Conservation (phyloP, 2,113 vertebrate genomes). For the Caretta caretta region DNA sequence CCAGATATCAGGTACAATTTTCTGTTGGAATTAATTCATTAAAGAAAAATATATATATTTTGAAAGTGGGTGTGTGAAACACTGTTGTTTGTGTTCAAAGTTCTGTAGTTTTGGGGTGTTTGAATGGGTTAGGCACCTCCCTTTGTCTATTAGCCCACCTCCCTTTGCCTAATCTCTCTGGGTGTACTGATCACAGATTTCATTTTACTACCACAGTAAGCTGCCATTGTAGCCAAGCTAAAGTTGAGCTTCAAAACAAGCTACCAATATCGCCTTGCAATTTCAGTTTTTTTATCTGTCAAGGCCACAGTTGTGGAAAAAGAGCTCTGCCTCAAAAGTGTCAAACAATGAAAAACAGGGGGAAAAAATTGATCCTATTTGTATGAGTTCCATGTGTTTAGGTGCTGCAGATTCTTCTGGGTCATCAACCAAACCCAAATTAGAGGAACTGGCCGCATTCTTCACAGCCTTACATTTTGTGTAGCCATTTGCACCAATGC, state of each 20-base stretch:
- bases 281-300: neutral
- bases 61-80: neutral
- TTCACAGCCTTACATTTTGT: neutral
- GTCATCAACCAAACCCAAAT: neutral
- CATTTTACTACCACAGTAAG: neutral
- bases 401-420: neutral
- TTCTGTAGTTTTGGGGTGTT: neutral
- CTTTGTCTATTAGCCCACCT: neutral
- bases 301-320: neutral
- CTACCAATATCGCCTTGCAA: neutral
- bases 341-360: neutral
- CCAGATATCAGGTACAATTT: neutral
- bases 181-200: neutral
- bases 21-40: neutral
- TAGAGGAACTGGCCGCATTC: neutral
- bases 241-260: neutral
- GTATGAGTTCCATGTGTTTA: accelerated
- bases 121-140: too few relatives aligned
- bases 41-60: neutral
- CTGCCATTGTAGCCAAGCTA: neutral
- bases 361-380: neutral
- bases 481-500: neutral
- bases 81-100: neutral
- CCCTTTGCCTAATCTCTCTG: neutral
- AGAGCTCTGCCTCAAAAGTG: neutral